phyloP scores from a whole-genome alignment of 1,140 invertebrate species.

The Rhopalosiphum maidis region DNA sequence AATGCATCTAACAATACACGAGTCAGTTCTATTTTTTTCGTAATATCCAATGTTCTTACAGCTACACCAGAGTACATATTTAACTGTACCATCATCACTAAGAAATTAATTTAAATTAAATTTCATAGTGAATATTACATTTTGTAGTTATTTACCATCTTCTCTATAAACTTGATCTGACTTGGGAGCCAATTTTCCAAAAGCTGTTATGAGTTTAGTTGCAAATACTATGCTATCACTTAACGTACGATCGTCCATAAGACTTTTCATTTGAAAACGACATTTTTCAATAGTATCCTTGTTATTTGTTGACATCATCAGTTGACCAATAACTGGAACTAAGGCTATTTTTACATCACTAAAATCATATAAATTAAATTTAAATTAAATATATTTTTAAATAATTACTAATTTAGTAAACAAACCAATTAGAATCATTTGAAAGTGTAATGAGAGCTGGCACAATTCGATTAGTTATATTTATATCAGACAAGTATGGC shows the following conservation, averaged over 20 bases:
- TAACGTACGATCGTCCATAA: constrained; percentile 67
- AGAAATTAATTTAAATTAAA: constrained; percentile 8
- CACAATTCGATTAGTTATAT: constrained; percentile 69
- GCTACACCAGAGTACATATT: constrained; percentile 61
- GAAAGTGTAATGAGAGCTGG: constrained; percentile 76
- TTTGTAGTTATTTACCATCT: constrained; percentile 64
- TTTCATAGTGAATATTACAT: neutral
- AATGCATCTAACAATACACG: constrained; percentile 73
- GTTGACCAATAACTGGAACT: constrained; percentile 70
- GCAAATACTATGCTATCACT: constrained; percentile 64
- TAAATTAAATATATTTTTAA: neutral
- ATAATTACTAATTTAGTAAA: neutral
- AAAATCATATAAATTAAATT: constrained; percentile 60
- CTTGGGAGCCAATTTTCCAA: constrained; percentile 66
- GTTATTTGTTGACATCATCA: constrained; percentile 69
- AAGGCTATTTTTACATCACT: constrained; percentile 72
- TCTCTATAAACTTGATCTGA: constrained; percentile 68
- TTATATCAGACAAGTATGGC: constrained; percentile 67
- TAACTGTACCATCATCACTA: constrained; percentile 52
- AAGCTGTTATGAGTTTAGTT: constrained; percentile 65
- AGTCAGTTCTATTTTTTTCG: constrained; percentile 68
- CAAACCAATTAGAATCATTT: constrained; percentile 74
- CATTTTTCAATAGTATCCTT: constrained; percentile 71
- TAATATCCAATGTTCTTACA: constrained; percentile 67
- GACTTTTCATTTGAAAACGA: constrained; percentile 75